phyloP scores from a whole-genome alignment of 2,797 vertebrate genomes.

The Decapterus maruadsi region DNA sequence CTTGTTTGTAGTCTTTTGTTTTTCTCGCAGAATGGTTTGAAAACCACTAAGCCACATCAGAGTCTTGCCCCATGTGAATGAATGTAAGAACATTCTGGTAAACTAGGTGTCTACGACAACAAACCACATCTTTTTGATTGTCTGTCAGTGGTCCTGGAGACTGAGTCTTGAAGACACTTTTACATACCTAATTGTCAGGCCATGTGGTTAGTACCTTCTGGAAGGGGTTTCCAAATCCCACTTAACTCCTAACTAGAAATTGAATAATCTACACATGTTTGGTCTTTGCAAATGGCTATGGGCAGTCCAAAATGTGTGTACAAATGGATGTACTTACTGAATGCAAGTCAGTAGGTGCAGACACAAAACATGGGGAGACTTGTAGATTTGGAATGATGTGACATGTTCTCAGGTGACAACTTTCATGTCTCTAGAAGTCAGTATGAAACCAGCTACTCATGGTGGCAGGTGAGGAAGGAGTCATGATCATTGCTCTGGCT shows the following conservation, averaged over 20 bases:
- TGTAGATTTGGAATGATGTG: background rate
- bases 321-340: background rate
- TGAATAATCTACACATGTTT: background rate
- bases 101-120: background rate
- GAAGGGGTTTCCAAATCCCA: background rate
- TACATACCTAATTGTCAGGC: too few species aligned
- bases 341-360: background rate
- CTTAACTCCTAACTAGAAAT: background rate
- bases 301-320: background rate
- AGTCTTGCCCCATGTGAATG: background rate
- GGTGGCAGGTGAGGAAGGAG: background rate
- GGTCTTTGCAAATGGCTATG: background rate
- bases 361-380: background rate
- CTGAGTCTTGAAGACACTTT: background rate
- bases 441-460: background rate
- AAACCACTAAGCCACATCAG: background rate
- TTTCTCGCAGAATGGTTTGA: constrained; percentile 3
- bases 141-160: background rate
- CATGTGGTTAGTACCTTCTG: background rate
- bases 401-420: background rate
- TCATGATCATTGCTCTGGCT: background rate
- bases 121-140: background rate
- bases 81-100: constrained; percentile 1
- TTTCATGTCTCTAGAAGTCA: background rate
- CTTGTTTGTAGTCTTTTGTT: constrained; percentile 1